These are phyloP conservation scores for Scopus umbretta DNA, from an alignment of 2,113 vertebrate genomes.

Conservation along the genomic window DNA sequence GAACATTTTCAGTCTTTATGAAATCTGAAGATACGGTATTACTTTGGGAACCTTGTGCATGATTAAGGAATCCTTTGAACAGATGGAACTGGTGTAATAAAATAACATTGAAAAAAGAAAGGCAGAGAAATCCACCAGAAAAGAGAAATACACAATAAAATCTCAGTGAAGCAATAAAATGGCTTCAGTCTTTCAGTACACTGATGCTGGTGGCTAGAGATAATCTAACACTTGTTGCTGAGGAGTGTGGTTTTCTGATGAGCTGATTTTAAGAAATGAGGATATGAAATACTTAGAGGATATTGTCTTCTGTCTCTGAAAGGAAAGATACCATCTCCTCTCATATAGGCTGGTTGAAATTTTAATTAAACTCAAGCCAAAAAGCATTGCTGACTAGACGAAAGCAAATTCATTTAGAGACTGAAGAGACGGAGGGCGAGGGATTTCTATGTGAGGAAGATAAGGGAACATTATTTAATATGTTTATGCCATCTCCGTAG, in stretches of 20 bases:
- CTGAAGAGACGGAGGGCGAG: neutral
- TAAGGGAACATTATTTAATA: constrained; percentile 36
- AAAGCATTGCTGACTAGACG: constrained; percentile 38
- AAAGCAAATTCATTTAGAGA: constrained; percentile 28
- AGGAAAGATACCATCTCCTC: constrained; percentile 45
- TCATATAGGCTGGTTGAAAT: constrained; percentile 43
- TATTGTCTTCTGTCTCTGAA: constrained; percentile 62
- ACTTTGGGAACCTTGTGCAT: neutral
- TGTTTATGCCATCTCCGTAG: neutral
- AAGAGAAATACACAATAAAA: neutral
- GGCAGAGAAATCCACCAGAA: neutral
- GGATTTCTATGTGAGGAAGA: constrained; percentile 20
- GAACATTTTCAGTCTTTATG: neutral
- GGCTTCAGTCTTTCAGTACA: neutral
- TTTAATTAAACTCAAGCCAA: constrained; percentile 58
- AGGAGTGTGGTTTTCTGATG: constrained; percentile 57
- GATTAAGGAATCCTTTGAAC: neutral
- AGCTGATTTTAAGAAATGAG: constrained; percentile 62
- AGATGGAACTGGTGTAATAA: neutral
- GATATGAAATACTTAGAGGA: constrained; percentile 61
- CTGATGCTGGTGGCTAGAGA: constrained; percentile 28
- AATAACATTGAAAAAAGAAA: neutral
- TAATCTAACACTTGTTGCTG: constrained; percentile 63
- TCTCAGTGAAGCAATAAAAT: constrained; percentile 1
- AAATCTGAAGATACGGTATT: neutral